A percentile compares a stretch with the other conserved stretches of the same genome.
These are phyloP conservation scores for Ibidorhyncha struthersii DNA, from an alignment of 2,113 vertebrate species.

Conservation along the genomic window DNA sequence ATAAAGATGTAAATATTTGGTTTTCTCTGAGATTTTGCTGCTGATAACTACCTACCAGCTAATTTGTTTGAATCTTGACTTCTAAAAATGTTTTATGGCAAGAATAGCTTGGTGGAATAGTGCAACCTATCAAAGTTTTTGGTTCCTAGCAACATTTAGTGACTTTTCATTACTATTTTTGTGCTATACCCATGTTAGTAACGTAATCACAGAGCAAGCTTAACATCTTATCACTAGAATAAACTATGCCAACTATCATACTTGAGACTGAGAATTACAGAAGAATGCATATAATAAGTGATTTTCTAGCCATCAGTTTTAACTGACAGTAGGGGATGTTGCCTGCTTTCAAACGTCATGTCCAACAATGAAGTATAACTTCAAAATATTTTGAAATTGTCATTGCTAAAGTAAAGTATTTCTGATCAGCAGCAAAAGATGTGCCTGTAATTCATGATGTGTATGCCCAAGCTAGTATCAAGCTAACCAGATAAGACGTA, in stretches of 20 bases:
- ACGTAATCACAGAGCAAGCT: not conserved
- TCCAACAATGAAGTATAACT: not conserved
- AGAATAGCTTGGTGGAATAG: not conserved
- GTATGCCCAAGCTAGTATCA: not conserved
- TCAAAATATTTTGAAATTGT: not conserved
- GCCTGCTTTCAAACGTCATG: not conserved
- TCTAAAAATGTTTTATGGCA: conserved; percentile 57
- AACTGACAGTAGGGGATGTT: not conserved
- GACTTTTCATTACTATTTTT: not conserved
- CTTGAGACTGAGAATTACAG: not conserved
- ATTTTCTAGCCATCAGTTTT: not conserved
- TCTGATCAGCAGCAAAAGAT: not conserved
- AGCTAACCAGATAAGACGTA: not conserved
- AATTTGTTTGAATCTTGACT: conserved; percentile 54
- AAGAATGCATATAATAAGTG: not conserved
- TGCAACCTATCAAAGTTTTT: conserved; percentile 11
- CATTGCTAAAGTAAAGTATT: not conserved
- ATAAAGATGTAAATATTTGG: conserved; percentile 60
- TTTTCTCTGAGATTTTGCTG: conserved; percentile 59
- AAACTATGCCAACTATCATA: not conserved
- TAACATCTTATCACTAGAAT: not conserved
- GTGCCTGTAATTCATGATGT: not conserved
- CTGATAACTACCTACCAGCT: conserved; percentile 51
- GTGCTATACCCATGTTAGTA: not conserved
- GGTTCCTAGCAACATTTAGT: not conserved